These are phyloP conservation scores for Muscina levida DNA, from an alignment of 2,888 invertebrate genomes.

Conservation along the genomic window DNA sequence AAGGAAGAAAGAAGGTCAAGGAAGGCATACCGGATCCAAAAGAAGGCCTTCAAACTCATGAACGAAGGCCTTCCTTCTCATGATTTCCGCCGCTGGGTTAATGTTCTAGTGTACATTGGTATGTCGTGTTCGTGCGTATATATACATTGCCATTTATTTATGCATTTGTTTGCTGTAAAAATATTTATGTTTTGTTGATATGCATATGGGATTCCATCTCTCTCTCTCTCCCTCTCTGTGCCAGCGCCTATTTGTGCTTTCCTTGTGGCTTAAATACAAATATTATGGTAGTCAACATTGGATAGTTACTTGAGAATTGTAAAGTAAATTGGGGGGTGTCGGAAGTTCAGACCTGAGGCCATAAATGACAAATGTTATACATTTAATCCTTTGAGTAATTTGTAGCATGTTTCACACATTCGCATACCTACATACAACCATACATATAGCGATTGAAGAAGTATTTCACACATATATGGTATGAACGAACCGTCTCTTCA, in stretches of 20 bases:
- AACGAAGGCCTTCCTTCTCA: too few species aligned
- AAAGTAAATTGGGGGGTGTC: neutral
- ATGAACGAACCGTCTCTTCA: constrained; percentile 42
- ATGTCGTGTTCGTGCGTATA: neutral
- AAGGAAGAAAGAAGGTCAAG: too few species aligned
- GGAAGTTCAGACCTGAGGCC: constrained; percentile 13
- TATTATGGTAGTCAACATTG: too few species aligned
- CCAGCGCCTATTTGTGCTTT: too few species aligned
- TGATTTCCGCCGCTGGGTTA: too few species aligned
- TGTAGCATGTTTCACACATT: constrained; percentile 34
- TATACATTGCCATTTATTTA: constrained; percentile 32
- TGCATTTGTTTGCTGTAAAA: constrained; percentile 36
- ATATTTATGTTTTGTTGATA: constrained; percentile 29
- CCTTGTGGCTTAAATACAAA: too few species aligned
- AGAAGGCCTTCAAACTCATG: too few species aligned
- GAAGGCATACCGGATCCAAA: too few species aligned
- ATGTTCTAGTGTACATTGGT: constrained; percentile 24
- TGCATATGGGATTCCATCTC: constrained; percentile 13
- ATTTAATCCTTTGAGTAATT: constrained; percentile 66
- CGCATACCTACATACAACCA: neutral
- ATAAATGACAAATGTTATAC: constrained; percentile 61
- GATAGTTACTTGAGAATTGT: too few species aligned
- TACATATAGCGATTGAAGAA: too few species aligned
- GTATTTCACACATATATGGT: constrained; percentile 9
- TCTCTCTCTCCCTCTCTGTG: too few species aligned